These are phyloP conservation scores for Pteropus alecto DNA, from an alignment of 2,113 vertebrate genomes.

Conservation along the genomic window DNA sequence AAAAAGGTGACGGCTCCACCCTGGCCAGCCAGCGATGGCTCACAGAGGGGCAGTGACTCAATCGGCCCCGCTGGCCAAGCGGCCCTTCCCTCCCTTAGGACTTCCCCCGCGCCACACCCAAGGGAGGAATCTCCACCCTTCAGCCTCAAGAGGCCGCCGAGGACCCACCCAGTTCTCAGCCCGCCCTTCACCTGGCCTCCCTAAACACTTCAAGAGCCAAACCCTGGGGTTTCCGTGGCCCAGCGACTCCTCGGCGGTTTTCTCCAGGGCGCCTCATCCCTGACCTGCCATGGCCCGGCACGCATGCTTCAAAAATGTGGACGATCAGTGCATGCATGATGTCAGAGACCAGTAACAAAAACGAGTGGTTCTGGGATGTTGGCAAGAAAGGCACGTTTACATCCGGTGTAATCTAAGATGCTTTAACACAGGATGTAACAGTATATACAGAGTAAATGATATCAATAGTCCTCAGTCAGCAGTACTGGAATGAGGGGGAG, in stretches of 20 bases:
- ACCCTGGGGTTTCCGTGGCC: not conserved
- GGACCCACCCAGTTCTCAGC: not conserved
- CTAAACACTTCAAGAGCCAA: not conserved
- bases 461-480: not conserved
- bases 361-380: not conserved
- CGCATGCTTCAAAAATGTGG: fast-evolving
- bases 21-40: not conserved
- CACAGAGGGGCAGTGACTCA: not conserved
- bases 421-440: not conserved
- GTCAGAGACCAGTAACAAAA: not conserved
- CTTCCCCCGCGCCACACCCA: not conserved
- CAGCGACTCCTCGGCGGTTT: not conserved
- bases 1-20: not conserved
- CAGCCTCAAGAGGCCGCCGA: fast-evolving
- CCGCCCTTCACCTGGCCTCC: not conserved
- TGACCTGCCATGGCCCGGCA: not conserved
- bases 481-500: fast-evolving
- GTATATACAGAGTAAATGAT: no score
- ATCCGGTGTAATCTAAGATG: not conserved
- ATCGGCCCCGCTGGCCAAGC: not conserved
- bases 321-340: not conserved
- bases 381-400: not conserved
- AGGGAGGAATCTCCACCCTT: not conserved
- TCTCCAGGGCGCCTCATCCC: not conserved
- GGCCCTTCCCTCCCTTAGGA: not conserved